Conservation (phyloP, 2,888 invertebrate genomes). For the Ctena decussata region DNA sequence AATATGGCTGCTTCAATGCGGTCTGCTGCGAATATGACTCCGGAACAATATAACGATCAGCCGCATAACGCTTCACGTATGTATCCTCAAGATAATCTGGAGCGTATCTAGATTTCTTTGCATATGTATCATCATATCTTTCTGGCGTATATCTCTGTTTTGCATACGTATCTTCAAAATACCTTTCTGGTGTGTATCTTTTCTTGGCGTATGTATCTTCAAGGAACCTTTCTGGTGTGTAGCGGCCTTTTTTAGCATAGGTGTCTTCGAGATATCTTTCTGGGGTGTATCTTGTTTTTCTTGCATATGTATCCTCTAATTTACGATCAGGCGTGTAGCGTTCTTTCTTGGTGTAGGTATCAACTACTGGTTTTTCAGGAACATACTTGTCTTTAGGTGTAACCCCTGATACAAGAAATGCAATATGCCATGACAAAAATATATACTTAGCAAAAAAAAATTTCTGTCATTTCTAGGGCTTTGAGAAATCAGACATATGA, state of each 20-base stretch:
- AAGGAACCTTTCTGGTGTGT: constrained; percentile 39
- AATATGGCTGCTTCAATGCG: neutral
- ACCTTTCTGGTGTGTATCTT: neutral
- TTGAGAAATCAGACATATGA: too few relatives aligned
- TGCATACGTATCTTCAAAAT: neutral
- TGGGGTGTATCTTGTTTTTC: constrained; percentile 17
- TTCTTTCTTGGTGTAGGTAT: constrained; percentile 30
- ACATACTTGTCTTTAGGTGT: neutral
- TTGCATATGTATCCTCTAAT: neutral
- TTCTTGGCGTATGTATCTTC: constrained; percentile 23
- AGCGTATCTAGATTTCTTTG: constrained; percentile 2
- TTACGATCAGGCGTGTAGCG: constrained; percentile 40
- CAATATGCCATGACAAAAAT: too few relatives aligned
- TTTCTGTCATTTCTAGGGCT: too few relatives aligned
- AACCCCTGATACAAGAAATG: too few relatives aligned
- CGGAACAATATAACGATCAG: neutral
- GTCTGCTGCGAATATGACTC: neutral
- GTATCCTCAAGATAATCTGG: neutral
- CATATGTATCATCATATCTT: constrained; percentile 19
- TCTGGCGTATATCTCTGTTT: constrained; percentile 28
- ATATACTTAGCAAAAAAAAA: too few relatives aligned
- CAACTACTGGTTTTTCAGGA: neutral
- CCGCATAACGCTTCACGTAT: neutral
- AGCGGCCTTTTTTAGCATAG: neutral
- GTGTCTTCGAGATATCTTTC: constrained; percentile 32